A percentile compares a stretch with the other conserved stretches of the same genome.
Conservation (phyloP, 1,140 invertebrate species). For the Panagrolaimus sp. region DNA sequence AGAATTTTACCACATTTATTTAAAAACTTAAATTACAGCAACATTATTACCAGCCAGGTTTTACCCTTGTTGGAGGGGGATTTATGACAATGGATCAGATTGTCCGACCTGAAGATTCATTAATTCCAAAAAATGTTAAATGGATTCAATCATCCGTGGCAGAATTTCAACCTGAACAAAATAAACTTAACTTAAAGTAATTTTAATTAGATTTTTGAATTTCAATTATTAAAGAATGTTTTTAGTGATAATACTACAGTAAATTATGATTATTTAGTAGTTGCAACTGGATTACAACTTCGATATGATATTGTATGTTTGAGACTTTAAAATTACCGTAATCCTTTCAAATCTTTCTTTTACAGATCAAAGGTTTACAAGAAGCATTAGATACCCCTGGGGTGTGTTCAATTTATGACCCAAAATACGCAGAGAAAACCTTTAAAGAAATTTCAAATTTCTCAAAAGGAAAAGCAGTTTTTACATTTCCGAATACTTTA, state of each 20-base stretch:
- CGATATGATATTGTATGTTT: conserved; percentile 72
- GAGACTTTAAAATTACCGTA: conserved; percentile 13
- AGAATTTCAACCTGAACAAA: conserved; percentile 29
- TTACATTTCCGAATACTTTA: conserved; percentile 82
- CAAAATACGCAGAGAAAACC: conserved; percentile 75
- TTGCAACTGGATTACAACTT: conserved; percentile 67
- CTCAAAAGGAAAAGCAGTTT: conserved; percentile 76
- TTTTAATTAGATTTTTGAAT: conserved; percentile 2
- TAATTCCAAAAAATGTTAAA: conserved; percentile 25
- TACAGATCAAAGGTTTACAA: conserved; percentile 75
- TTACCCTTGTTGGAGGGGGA: conserved; percentile 86
- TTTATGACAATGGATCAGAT: conserved; percentile 71
- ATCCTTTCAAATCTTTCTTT: too few relatives aligned
- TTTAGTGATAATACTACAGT: conserved; percentile 68
- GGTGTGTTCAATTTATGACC: conserved; percentile 84
- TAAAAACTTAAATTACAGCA: conserved; percentile 63
- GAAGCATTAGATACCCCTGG: conserved; percentile 71
- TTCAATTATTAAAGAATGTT: conserved; percentile 2
- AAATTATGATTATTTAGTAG: conserved; percentile 74
- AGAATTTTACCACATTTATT: conserved; percentile 28
- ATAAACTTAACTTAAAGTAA: conserved; percentile 28
- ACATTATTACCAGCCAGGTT: conserved; percentile 94
- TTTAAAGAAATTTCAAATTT: conserved; percentile 71
- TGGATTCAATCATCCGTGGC: conserved; percentile 8
- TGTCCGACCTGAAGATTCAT: conserved; percentile 64